Conservation (phyloP, 2,113 vertebrate species). For the Sorex araneus region DNA sequence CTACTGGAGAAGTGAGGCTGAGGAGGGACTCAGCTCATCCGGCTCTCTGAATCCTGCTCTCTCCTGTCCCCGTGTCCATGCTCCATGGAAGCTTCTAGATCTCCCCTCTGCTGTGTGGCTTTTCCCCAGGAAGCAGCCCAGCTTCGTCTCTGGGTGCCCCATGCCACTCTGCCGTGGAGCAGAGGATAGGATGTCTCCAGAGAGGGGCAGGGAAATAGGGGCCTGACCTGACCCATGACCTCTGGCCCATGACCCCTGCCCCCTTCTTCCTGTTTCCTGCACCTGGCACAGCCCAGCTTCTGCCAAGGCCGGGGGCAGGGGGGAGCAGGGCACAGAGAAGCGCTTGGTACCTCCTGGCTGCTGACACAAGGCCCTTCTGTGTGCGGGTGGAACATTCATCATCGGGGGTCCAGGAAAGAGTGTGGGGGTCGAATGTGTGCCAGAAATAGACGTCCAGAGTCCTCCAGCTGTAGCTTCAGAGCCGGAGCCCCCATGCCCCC, state of each 20-base stretch:
- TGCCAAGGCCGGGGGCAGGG: constrained; percentile 72
- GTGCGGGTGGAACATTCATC: constrained; percentile 60
- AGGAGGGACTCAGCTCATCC: neutral
- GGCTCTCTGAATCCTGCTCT: constrained; percentile 42
- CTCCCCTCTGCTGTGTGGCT: constrained; percentile 65
- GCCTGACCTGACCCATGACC: no score
- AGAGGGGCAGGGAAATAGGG: neutral
- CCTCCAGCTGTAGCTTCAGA: constrained; percentile 77
- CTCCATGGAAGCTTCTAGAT: constrained; percentile 83
- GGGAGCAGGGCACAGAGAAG: constrained; percentile 65
- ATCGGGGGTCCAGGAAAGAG: constrained; percentile 62
- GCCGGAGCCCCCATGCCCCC: neutral
- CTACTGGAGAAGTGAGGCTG: neutral
- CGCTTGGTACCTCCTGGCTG: constrained; percentile 57
- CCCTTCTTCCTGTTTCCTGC: constrained; percentile 72
- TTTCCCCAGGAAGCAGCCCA: constrained; percentile 72
- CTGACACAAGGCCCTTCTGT: constrained; percentile 81
- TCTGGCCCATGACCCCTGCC: neutral
- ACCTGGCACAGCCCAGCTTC: constrained; percentile 69
- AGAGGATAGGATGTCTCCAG: neutral
- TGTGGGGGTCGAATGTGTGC: constrained; percentile 66
- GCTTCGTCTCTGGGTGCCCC: constrained; percentile 69
- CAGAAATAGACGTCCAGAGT: constrained; percentile 70
- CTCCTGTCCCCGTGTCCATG: constrained; percentile 63
- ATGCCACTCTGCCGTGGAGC: neutral